Evolutionary conservation across 2,888 invertebrate genomes (phyloP), one percentile per base, ranked within the genome.

Genomic region (Sminthurinus aureus): DNA sequence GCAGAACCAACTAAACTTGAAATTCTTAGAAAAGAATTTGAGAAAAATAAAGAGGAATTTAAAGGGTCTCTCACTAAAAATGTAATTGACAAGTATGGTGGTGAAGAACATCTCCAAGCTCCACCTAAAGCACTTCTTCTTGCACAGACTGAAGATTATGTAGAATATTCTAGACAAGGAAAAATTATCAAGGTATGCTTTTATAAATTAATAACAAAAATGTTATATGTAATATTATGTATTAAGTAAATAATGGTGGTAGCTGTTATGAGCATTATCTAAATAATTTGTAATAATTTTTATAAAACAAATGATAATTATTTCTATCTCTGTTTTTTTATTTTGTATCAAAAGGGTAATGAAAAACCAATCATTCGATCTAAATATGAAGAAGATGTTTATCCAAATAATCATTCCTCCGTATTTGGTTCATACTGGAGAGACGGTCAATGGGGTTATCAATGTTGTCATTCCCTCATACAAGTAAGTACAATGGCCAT

Each of bases 1-100:
- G 99, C 99, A 3, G 99, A 99, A 90, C 99, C 99, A 11, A 99
- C 99, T 15, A 98, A 98, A 91, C 91, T 99, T 85, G 99, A 98
- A 90, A 91, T 97, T 88, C 91, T 99, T 84, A 95, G 97, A 90
- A 93, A 95, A 82, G 96, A 98, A 90, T 98, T 96, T 90, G 94
- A 95, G 84, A 93, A 95, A 88, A 96, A 97, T 90, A 96, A 96
- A 90, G 95, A 96, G 67, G 95, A 95, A 88, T 95, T 96, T 88
- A 98, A 99, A 91, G 94, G 95, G 15, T 92, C 95, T 91, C 95
- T 96, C 9, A 92, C 92, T 85, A 93, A 95, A 85, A 94, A 94
- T 82, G 94, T 99, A 83, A 92, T 99, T 69, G 96, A 96, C 88
- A 95, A 95, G 90, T 99, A 99, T 89, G 99, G 99, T 0, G 99